Base-by-base conservation (phyloP, 1,140 invertebrate species). In the Subanguina moxae region DNA sequence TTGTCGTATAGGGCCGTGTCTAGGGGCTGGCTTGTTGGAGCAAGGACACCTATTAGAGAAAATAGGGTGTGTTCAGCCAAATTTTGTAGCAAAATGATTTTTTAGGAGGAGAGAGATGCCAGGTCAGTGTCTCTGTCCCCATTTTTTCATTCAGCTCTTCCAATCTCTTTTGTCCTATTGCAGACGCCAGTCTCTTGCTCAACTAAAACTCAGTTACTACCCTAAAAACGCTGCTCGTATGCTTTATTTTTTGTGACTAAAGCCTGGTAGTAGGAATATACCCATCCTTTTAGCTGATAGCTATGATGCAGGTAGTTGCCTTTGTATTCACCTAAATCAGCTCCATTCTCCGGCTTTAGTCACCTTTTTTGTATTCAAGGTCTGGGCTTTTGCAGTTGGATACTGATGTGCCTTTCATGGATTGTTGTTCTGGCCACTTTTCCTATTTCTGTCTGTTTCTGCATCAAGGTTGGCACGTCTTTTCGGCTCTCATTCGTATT, bases 391-490 rank as follows among this genome's bases (percentile, higher is more conserved):
- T 38, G 57, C 32, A 67, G 65, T 64, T 64, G 25, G 38, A 30
- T 68, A 11, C 62, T 52, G 45, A 42, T 61, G 65, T 71, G 69
- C 11, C 42, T 83, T 7, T 82, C 82, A 21, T 83, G 71, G 25
- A 82, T 96, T 45, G 92, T 93, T 11, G 90, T 92, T 88, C 78
- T 91, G 3, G 76, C 94, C 13, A 96, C 93, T 0, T 89, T 97
- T 86, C 93, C 93, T 0, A 93, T 97, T 81, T 95, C 93, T 0
- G 43, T 96, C 0, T 90, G 92, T 80, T 88, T 95, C 42, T 95
- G 92, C 82, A 93, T 96, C 80, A 95, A 95, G 89, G 93, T 95
- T 87, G 52, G 52, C n/a, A 52, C 1, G n/a, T 7, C 48, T 52
- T 61, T 11, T 87, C 86, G 43, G 43, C 11, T 45, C n/a, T n/a